phyloP scores from a whole-genome alignment of 1,140 invertebrate genomes.

The Drosophila bipectinata region DNA sequence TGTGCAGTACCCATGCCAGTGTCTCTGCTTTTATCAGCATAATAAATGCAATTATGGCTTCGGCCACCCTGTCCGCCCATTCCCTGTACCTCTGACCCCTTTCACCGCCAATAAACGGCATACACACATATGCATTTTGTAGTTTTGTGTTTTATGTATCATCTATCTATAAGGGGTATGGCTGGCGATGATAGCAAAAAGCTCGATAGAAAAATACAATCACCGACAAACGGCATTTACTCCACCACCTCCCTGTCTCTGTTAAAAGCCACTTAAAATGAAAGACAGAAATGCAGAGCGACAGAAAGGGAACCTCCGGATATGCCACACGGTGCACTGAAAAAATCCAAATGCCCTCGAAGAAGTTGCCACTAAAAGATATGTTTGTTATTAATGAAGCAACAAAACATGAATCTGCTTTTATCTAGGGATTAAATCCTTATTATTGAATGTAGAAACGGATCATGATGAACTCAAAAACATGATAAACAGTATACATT shows the following conservation, averaged over 20 bases:
- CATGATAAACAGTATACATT: too few species aligned
- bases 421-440: too few species aligned
- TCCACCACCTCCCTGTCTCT: slow-evolving; percentile 13
- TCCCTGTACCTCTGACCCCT: slow-evolving; percentile 14
- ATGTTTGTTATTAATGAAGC: too few species aligned
- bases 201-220: slow-evolving; percentile 71
- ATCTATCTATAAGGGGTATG: slow-evolving; percentile 55
- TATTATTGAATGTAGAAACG: too few species aligned
- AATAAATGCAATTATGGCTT: slow-evolving; percentile 83
- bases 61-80: slow-evolving; percentile 30
- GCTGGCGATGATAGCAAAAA: slow-evolving; percentile 50
- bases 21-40: slow-evolving; percentile 79
- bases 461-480: too few species aligned
- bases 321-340: slow-evolving; percentile 5
- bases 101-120: not conserved
- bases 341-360: not conserved
- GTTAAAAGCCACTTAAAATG: slow-evolving; percentile 68
- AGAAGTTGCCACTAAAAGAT: too few species aligned
- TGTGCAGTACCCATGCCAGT: slow-evolving; percentile 28
- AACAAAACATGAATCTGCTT: too few species aligned
- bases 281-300: slow-evolving; percentile 5
- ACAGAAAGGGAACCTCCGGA: not conserved
- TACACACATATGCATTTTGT: not conserved
- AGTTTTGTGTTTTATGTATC: slow-evolving; percentile 62
- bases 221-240: slow-evolving; percentile 45